A percentile compares a stretch with the other conserved stretches of the same genome.
These are phyloP conservation scores for Syrista parreyssii DNA, from an alignment of 2,888 invertebrate genomes.

Conservation along the genomic window DNA sequence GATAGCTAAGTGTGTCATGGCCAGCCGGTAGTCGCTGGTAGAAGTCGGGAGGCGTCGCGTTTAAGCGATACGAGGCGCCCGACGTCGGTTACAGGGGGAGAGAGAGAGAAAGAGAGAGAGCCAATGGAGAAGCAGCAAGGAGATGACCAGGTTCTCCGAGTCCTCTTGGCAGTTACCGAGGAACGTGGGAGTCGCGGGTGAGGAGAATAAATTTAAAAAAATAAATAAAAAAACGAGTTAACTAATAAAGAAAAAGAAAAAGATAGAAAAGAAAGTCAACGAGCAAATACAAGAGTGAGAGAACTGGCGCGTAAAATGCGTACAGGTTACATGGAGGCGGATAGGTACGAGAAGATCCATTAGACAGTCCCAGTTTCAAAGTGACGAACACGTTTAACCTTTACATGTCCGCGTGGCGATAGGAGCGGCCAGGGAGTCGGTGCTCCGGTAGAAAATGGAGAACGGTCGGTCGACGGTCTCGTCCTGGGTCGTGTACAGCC, in stretches of 20 bases:
- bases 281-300: conserved; percentile 8
- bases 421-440: conserved; percentile 4
- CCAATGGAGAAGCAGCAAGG: conserved; percentile 1
- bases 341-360: too few species aligned
- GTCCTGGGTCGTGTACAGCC: too few species aligned
- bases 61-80: conserved; percentile 37
- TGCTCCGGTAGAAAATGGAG: neutral
- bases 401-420: conserved; percentile 33
- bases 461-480: neutral
- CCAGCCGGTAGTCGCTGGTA: conserved; percentile 48
- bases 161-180: too few species aligned
- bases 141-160: neutral
- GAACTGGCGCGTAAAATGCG: too few species aligned
- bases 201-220: conserved; percentile 17
- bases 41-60: conserved; percentile 42
- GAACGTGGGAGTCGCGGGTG: neutral
- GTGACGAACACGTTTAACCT: conserved; percentile 50
- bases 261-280: conserved; percentile 3
- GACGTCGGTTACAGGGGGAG: neutral
- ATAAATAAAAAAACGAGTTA: conserved; percentile 22
- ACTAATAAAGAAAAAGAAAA: conserved; percentile 19
- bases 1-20: conserved; percentile 55
- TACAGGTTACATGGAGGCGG: too few species aligned
- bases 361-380: conserved; percentile 12
- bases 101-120: neutral